Percentiles rank a stretch among this genome's conserved stretches.
These are phyloP conservation scores for Phataginus tetradactyla DNA, from an alignment of 2,797 vertebrate species.

Conservation along the genomic window DNA sequence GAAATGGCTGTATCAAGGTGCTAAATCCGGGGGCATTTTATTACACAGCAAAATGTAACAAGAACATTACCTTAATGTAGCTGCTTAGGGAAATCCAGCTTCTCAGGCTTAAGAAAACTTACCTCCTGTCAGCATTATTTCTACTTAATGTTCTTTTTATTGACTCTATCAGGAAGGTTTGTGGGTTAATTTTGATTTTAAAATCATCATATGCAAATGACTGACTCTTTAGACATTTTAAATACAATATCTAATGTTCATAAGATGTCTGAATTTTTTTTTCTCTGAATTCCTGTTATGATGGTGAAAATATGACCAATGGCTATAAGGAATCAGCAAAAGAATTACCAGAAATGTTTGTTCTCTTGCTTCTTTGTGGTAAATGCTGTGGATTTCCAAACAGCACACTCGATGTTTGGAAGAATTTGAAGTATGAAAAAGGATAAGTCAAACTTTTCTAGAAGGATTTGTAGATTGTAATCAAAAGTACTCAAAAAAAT, in stretches of 20 bases:
- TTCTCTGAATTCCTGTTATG: neutral
- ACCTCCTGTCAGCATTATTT: neutral
- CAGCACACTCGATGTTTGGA: neutral
- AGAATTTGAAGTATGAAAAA: conserved; percentile 55
- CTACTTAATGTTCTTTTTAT: neutral
- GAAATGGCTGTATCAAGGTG: neutral
- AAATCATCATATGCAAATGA: too few relatives aligned
- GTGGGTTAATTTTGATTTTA: neutral
- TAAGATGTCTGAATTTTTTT: neutral
- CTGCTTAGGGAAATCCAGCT: neutral
- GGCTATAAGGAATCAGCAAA: conserved; percentile 28
- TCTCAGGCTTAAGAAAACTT: neutral
- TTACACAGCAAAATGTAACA: neutral
- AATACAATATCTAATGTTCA: neutral
- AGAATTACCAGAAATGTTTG: conserved; percentile 23
- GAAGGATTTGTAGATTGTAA: conserved; percentile 60
- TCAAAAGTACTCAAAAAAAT: conserved; percentile 73
- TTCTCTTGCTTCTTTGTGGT: conserved; percentile 40
- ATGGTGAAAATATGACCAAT: neutral
- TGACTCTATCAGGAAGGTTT: neutral
- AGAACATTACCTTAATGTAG: neutral
- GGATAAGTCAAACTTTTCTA: neutral
- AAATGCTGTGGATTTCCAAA: conserved; percentile 23
- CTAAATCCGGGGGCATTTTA: neutral
- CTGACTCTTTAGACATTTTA: neutral